phyloP scores from a whole-genome alignment of 2,797 vertebrate species.

The Rhinichthys osculus region DNA sequence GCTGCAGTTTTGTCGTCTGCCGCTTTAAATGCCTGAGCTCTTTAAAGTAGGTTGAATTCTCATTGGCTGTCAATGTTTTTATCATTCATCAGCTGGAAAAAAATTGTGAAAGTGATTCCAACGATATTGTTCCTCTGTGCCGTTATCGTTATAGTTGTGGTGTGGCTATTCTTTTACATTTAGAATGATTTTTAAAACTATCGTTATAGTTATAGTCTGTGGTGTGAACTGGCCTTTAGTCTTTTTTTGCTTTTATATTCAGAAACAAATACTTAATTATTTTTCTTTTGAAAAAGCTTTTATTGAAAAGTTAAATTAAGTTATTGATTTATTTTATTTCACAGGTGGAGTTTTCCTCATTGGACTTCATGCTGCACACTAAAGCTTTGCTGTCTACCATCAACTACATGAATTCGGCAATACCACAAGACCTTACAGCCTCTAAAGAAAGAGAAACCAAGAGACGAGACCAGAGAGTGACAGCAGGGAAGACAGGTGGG shows the following conservation, averaged over 20 bases:
- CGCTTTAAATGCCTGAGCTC: too few species aligned
- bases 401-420: slow-evolving; percentile 80
- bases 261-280: neutral
- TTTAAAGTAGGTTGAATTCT: too few species aligned
- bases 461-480: slow-evolving; percentile 62
- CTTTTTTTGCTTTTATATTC: neutral
- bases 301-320: neutral
- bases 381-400: slow-evolving; percentile 90
- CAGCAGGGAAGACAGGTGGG: slow-evolving; percentile 78
- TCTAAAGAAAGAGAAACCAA: slow-evolving; percentile 62
- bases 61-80: too few species aligned
- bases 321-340: neutral
- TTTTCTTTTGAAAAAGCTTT: neutral
- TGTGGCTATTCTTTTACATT: neutral
- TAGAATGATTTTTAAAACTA: neutral
- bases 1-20: too few species aligned
- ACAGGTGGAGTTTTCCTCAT: slow-evolving; percentile 92
- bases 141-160: neutral
- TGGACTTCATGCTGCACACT: slow-evolving; percentile 90
- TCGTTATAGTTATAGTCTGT: neutral
- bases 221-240: neutral
- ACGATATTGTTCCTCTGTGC: neutral
- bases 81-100: too few species aligned
- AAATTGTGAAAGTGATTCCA: too few species aligned
- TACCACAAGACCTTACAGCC: slow-evolving; percentile 71